Evolutionary conservation across 2,113 vertebrate species (phyloP).

Genomic region (Mola mola): DNA sequence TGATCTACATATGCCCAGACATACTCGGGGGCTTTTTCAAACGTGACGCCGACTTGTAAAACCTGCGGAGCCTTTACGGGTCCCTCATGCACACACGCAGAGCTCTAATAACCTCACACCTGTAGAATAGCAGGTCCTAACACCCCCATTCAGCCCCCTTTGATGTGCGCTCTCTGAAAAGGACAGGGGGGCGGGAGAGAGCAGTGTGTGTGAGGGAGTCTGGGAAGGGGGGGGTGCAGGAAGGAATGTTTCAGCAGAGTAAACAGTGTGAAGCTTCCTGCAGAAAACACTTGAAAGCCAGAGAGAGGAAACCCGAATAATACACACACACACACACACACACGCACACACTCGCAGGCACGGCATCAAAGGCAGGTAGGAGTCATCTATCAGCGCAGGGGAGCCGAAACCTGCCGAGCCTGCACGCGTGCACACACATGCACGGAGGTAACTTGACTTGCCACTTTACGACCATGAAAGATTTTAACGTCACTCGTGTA

Average conservation of each 20-base stretch:
- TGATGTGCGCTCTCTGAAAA: slow-evolving; percentile 65
- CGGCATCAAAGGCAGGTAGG: slow-evolving; percentile 57
- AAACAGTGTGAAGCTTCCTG: slow-evolving; percentile 77
- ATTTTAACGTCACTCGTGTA: no score
- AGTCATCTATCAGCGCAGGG: slow-evolving; percentile 55
- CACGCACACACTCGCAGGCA: slow-evolving; percentile 8
- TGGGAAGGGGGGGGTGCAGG: slow-evolving; percentile 32
- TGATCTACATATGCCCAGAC: no score
- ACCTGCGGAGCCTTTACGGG: neutral
- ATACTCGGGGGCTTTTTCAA: no score
- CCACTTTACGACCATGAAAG: no score
- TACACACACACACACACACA: slow-evolving; percentile 12
- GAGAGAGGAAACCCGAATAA: slow-evolving; percentile 63
- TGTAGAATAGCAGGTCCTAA: slow-evolving; percentile 65
- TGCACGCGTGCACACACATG: no score
- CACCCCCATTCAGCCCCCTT: slow-evolving; percentile 62
- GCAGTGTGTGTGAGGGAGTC: slow-evolving; percentile 6
- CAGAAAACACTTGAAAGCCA: slow-evolving; percentile 74
- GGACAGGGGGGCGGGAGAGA: slow-evolving; percentile 36
- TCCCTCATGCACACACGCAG: neutral
- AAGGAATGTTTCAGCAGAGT: slow-evolving; percentile 76
- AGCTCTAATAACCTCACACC: slow-evolving; percentile 68
- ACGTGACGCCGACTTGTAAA: slow-evolving; percentile 7
- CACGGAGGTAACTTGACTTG: no score
- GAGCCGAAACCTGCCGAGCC: no score